Base-by-base conservation (phyloP, 2,888 invertebrate species). In the Polyommatus iphigenia region DNA sequence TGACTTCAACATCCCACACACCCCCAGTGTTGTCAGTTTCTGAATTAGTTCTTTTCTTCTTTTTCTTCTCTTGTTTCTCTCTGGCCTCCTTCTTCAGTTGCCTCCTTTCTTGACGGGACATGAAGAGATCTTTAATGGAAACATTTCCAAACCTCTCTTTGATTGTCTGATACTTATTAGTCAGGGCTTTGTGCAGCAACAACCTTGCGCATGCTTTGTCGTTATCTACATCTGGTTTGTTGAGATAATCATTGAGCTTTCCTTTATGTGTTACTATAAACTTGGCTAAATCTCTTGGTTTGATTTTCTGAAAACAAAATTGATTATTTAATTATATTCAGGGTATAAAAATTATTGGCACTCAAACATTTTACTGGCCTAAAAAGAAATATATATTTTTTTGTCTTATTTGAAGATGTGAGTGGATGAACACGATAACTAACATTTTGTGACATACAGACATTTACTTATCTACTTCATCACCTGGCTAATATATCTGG, bases 181-280 rank as follows among this genome's bases (percentile, higher is more conserved):
- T 89, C 75, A 94, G 80, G 2, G 89, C 83, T 80, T 93, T 94
- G 79, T 93, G 92, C 0, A 93, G 86, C 3, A 93, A 81, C 77
- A 94, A 82, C 71, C 94, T 85, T 1, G 94, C 93, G 83, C 91
- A 93, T 8, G 89, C 93, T 82, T 90, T 93, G 32, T 93, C 87
- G 71, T 86, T 84, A 76, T 93, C 89, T 0, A 92, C 88, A 79
- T 82, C 82, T 2, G 93, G 90, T 79, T 87, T 91, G 78, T 93
- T 93, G 24, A 94, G 80, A 80, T 89, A 88, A 1, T 85, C 86
- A 78, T 87, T 88, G 2, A 93, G 81, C 76, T 90, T 85, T 24
- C 89, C 92, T 78, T 86, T 88, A 72, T 92, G 91, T 24, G 90
- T 91, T 1, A 93, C 88, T 75, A 89, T 90, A 80, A 94, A 94